phyloP scores from a whole-genome alignment of 2,113 vertebrate species.

The Diglossa brunneiventris region DNA sequence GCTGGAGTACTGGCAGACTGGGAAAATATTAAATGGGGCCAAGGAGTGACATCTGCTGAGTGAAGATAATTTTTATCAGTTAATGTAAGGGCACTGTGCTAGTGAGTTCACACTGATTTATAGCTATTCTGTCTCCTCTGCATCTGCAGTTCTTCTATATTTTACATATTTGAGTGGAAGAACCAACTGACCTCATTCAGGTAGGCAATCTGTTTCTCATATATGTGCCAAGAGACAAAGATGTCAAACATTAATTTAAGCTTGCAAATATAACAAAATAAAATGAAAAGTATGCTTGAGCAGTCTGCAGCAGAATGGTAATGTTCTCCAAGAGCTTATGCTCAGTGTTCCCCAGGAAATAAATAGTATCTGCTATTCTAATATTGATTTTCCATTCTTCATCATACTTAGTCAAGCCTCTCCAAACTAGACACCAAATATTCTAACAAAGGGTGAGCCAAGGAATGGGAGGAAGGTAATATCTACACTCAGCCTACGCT shows the following conservation, averaged over 20 bases:
- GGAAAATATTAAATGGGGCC: background rate
- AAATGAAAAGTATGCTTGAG: background rate
- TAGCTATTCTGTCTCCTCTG: background rate
- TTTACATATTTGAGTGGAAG: background rate
- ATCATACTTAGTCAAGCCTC: background rate
- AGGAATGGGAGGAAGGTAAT: background rate
- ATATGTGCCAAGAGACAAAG: background rate
- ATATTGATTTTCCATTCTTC: conserved; percentile 13
- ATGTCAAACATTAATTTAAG: background rate
- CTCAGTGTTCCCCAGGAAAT: background rate
- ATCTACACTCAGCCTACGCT: background rate
- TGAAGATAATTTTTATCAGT: background rate
- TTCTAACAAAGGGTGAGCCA: background rate
- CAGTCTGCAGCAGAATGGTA: background rate
- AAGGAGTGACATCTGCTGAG: background rate
- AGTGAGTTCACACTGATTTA: background rate
- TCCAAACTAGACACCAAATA: background rate
- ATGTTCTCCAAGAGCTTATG: background rate
- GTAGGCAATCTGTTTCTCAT: background rate
- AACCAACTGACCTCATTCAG: background rate
- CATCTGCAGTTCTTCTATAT: background rate
- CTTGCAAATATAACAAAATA: conserved; percentile 6
- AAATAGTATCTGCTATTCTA: background rate
- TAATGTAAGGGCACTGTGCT: background rate
- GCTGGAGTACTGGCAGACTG: background rate